Evolutionary conservation across 2,113 vertebrate genomes (phyloP).

Genomic region (Ahaetulla prasina): DNA sequence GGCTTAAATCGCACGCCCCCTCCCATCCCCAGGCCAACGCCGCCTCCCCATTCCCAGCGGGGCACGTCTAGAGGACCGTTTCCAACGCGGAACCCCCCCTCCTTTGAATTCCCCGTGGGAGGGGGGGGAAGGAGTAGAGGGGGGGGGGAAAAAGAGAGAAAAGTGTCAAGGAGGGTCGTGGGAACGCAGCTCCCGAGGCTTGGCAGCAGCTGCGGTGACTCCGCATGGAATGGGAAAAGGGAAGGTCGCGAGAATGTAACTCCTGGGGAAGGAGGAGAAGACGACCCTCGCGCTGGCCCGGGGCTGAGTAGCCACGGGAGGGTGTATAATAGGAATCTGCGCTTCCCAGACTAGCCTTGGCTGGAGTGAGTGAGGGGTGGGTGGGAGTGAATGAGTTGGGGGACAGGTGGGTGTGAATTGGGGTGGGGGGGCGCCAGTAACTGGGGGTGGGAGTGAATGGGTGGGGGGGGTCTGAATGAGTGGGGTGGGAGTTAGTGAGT

Average conservation of each 20-base stretch:
- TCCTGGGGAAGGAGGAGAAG: no score
- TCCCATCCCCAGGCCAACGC: no score
- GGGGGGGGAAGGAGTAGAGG: rapidly evolving
- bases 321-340: not conserved
- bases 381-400: no score
- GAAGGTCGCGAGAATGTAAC: not conserved
- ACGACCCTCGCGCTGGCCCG: not conserved
- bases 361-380: not conserved
- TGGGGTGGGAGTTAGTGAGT: no score
- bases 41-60: not conserved
- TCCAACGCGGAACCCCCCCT: not conserved
- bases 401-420: no score
- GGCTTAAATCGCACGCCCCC: no score
- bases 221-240: not conserved
- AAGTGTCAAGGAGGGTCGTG: not conserved
- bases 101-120: not conserved
- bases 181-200: not conserved
- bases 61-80: not conserved
- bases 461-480: no score
- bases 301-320: not conserved
- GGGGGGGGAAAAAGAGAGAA: no score
- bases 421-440: no score
- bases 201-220: not conserved
- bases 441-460: no score
- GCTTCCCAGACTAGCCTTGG: not conserved